These are phyloP conservation scores for Seira sanloemensis DNA, from an alignment of 2,888 invertebrate genomes.

Conservation along the genomic window DNA sequence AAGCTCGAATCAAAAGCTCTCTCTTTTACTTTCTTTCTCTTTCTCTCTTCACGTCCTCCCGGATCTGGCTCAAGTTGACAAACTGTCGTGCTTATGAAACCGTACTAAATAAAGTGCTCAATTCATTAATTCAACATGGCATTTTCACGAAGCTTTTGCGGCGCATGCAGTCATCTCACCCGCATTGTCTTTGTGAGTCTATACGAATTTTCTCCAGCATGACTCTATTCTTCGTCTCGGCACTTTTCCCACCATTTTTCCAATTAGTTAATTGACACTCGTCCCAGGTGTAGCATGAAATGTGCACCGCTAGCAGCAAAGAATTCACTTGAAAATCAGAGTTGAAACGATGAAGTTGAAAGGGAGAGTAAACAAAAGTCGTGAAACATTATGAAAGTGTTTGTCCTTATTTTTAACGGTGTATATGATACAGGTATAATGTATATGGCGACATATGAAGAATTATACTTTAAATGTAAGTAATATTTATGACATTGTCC, in stretches of 20 bases:
- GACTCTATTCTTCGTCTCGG: constrained; percentile 29
- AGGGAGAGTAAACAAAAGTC: background rate
- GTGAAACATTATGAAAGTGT: background rate
- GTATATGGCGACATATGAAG: background rate
- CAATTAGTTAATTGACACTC: constrained; percentile 45
- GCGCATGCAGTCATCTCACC: background rate
- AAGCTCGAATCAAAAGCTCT: too few relatives aligned
- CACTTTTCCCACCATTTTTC: constrained; percentile 32
- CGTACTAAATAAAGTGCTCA: background rate
- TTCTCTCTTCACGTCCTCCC: too few relatives aligned
- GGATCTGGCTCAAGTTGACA: background rate
- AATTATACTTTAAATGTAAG: background rate
- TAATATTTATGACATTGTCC: too few relatives aligned
- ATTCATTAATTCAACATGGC: constrained; percentile 24
- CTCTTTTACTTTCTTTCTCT: too few relatives aligned
- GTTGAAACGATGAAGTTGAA: background rate
- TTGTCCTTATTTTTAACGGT: background rate
- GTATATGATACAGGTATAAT: background rate
- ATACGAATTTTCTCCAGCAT: background rate
- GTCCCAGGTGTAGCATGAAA: background rate
- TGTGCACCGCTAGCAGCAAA: constrained; percentile 2
- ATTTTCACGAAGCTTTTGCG: constrained; percentile 19
- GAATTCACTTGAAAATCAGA: constrained; percentile 18
- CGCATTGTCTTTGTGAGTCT: background rate
- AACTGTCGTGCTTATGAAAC: background rate